These are phyloP conservation scores for Lepidurus couesii DNA, from an alignment of 1,140 invertebrate genomes.

Conservation along the genomic window DNA sequence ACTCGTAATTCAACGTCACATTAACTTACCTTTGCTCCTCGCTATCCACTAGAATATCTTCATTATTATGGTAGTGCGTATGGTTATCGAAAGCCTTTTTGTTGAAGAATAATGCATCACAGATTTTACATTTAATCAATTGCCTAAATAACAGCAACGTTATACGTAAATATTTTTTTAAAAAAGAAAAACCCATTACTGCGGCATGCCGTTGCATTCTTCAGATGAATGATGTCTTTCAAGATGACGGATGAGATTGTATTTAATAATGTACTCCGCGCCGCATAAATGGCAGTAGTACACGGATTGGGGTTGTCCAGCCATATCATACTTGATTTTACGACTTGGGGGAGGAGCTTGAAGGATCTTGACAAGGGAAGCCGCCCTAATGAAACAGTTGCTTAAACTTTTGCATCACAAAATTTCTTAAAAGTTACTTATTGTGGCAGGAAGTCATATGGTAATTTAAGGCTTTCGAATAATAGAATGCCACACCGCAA, in stretches of 20 bases:
- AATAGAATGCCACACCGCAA: constrained; percentile 55
- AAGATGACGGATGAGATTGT: constrained; percentile 59
- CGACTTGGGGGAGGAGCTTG: constrained; percentile 53
- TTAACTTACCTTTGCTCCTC: constrained; percentile 52
- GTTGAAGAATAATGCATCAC: constrained; percentile 59
- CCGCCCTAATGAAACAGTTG: constrained; percentile 45
- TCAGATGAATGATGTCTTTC: constrained; percentile 53
- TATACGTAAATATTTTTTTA: not conserved
- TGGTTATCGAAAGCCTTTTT: constrained; percentile 60
- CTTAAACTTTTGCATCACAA: not conserved
- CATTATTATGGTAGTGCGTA: constrained; percentile 55
- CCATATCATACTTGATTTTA: constrained; percentile 54
- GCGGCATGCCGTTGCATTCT: constrained; percentile 50
- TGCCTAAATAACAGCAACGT: constrained; percentile 35
- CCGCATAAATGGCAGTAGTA: constrained; percentile 64
- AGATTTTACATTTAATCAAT: constrained; percentile 52
- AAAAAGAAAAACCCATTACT: constrained; percentile 38
- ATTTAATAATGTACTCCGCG: constrained; percentile 60
- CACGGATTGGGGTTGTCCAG: constrained; percentile 53
- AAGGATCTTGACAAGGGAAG: constrained; percentile 49
- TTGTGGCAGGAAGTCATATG: constrained; percentile 59
- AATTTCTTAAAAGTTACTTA: constrained; percentile 41
- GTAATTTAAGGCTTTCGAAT: constrained; percentile 55
- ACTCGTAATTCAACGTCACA: not conserved
- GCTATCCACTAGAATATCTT: constrained; percentile 58